Base-by-base conservation (phyloP, 2,113 vertebrate genomes). In the Diadophis punctatus region DNA sequence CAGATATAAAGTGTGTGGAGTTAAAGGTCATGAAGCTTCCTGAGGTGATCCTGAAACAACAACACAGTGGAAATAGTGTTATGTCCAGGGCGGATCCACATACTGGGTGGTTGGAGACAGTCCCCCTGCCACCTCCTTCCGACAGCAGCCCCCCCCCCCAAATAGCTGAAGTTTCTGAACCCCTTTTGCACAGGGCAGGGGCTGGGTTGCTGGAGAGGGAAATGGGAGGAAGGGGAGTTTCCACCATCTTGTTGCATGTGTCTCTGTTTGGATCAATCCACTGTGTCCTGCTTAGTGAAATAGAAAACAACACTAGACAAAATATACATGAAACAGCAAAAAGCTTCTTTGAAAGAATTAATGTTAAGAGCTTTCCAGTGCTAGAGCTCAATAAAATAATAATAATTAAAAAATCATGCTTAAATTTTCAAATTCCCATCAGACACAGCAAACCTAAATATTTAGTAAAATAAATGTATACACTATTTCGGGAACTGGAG, bases 381-480 rank as follows among this genome's bases (percentile, higher is more conserved):
- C 98, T 95, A 96, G 34, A 97, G 97, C 97, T 98, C 97, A 97
- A 93, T 96, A 96, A 95, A 96, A 96, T 86, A 95, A 90, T 89
- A 52, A 52, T 52, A 52, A 52, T 27, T 16, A 95, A 94, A 96
- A 91, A 96, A 91, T 96, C 97, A 98, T 98, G 98, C 98, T 97
- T 94, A 97, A 97, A 94, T 97, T 97, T 95, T 97, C 95, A 97
- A 97, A 98, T 97, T 97, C 94, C 97, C 97, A 97, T 97, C 96
- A 98, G 98, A 98, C 98, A 98, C 98, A 97, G 98, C 98, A 98
- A 98, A 98, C 97, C 97, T 97, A 97, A 97, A 97, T 94, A 96
- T 95, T 95, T 95, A 94, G 94, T 96, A 97, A 97, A 97, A 96
- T 95, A 97, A 97, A 96, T 85, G 95, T 87, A 93, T 94, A 97